Evolutionary conservation across 1,140 invertebrate species (phyloP).

Genomic region (Odontomachus brunneus): DNA sequence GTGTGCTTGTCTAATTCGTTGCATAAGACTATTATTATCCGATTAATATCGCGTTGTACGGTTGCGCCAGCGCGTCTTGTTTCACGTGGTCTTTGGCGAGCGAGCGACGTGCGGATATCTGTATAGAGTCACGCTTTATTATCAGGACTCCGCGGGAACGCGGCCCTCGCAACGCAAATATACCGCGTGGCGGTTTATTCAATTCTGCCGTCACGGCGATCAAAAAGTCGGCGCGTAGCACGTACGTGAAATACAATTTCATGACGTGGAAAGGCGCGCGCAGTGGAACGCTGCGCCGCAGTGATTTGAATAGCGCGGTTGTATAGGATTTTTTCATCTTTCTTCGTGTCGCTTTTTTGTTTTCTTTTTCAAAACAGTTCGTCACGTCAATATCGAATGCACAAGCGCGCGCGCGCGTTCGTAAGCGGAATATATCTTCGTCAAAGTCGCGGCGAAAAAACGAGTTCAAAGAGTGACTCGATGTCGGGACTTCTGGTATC

Average conservation of each 20-base stretch:
- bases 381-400: slow-evolving; percentile 56
- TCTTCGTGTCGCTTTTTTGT: slow-evolving; percentile 14
- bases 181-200: not conserved
- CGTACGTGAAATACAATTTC: slow-evolving; percentile 38
- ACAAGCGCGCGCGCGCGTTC: slow-evolving; percentile 22
- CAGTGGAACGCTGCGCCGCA: slow-evolving; percentile 8
- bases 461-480: slow-evolving; percentile 30
- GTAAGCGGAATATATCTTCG: slow-evolving; percentile 59
- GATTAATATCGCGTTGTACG: not conserved
- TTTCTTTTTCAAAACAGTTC: slow-evolving; percentile 52
- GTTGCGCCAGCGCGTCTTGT: not conserved
- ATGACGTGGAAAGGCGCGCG: slow-evolving; percentile 32
- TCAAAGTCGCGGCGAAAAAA: slow-evolving; percentile 52
- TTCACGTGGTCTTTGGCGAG: not conserved
- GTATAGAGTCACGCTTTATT: not conserved
- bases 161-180: not conserved
- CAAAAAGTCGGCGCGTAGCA: slow-evolving; percentile 21
- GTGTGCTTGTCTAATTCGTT: slow-evolving; percentile 2
- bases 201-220: not conserved
- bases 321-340: slow-evolving; percentile 53
- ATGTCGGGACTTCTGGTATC: slow-evolving; percentile 19
- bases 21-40: too few species aligned
- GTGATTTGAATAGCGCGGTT: slow-evolving; percentile 53
- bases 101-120: not conserved
- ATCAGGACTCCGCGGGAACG: not conserved